Evolutionary conservation across 2,797 vertebrate genomes (phyloP).

Genomic region (Arnoldichthys spilopterus): DNA sequence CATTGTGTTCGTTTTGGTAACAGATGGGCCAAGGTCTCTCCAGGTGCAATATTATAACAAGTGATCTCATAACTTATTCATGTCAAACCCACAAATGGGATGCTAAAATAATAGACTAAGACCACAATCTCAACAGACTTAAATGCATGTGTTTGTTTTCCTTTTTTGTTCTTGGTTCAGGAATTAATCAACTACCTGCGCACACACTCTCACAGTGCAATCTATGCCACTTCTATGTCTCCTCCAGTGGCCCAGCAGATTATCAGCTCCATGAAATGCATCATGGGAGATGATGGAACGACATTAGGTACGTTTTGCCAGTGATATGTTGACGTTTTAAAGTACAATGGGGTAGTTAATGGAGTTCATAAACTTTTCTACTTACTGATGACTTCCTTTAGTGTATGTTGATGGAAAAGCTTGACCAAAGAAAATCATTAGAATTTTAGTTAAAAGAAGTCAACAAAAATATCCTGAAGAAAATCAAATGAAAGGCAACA

Average conservation of each 20-base stretch:
- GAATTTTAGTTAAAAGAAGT: too few relatives aligned
- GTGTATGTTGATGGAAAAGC: too few relatives aligned
- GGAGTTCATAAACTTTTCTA: not conserved
- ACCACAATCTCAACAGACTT: not conserved
- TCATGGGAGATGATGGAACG: slow-evolving; percentile 94
- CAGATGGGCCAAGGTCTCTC: not conserved
- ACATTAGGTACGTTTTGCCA: slow-evolving; percentile 82
- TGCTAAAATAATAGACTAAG: not conserved
- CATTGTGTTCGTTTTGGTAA: not conserved
- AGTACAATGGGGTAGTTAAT: not conserved
- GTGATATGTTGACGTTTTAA: too few relatives aligned
- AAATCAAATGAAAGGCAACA: too few relatives aligned
- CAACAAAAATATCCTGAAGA: too few relatives aligned
- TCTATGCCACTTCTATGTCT: slow-evolving; percentile 91
- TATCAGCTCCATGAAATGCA: slow-evolving; percentile 90
- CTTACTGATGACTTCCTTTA: not conserved
- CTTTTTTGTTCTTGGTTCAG: slow-evolving; percentile 65
- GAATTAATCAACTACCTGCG: slow-evolving; percentile 93
- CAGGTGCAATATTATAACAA: too few relatives aligned
- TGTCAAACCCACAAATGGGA: not conserved
- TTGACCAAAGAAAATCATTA: too few relatives aligned
- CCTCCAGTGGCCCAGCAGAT: slow-evolving; percentile 92
- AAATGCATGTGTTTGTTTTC: not conserved
- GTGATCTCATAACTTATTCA: not conserved
- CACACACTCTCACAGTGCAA: slow-evolving; percentile 89